Evolutionary conservation across 1,140 invertebrate genomes (phyloP).

Genomic region (Lithobius niger): DNA sequence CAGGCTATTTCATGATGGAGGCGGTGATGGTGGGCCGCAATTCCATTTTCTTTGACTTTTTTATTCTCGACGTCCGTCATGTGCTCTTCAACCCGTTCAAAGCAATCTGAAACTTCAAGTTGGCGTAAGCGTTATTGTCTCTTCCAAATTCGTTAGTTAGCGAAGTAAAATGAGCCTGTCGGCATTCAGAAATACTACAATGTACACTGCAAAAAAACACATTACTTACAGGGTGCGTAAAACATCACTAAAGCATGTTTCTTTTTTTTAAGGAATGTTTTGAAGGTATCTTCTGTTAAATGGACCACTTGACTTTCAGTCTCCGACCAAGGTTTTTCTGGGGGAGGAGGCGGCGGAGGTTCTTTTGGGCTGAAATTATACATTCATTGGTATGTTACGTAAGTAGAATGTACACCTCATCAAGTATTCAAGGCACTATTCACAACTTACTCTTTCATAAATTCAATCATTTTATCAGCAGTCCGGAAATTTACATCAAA

Average conservation of each 20-base stretch:
- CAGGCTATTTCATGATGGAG: too few relatives aligned
- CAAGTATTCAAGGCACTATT: not conserved
- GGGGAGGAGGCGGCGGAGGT: slow-evolving; percentile 64
- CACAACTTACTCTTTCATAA: slow-evolving; percentile 53
- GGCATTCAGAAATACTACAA: slow-evolving; percentile 5
- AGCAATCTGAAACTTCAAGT: too few relatives aligned
- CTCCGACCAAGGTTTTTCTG: slow-evolving; percentile 63
- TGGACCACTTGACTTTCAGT: slow-evolving; percentile 53
- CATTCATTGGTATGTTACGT: not conserved
- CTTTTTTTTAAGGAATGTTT: slow-evolving; percentile 44
- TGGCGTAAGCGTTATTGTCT: too few relatives aligned
- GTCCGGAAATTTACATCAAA: slow-evolving; percentile 64
- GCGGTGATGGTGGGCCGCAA: too few relatives aligned
- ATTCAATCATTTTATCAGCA: slow-evolving; percentile 57
- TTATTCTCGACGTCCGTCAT: too few relatives aligned
- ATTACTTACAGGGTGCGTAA: slow-evolving; percentile 71
- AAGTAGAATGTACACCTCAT: slow-evolving; percentile 5
- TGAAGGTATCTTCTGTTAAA: slow-evolving; percentile 55
- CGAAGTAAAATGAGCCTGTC: too few relatives aligned
- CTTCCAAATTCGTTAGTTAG: too few relatives aligned
- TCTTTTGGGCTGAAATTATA: slow-evolving; percentile 41
- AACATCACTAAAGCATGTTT: slow-evolving; percentile 76
- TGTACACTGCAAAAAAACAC: slow-evolving; percentile 12
- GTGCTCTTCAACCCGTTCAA: not conserved
- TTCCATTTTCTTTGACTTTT: too few relatives aligned